Percentiles rank a stretch among this genome's conserved stretches.
Conservation (phyloP, 2,797 vertebrate genomes). For the Pelochelys cantorii region DNA sequence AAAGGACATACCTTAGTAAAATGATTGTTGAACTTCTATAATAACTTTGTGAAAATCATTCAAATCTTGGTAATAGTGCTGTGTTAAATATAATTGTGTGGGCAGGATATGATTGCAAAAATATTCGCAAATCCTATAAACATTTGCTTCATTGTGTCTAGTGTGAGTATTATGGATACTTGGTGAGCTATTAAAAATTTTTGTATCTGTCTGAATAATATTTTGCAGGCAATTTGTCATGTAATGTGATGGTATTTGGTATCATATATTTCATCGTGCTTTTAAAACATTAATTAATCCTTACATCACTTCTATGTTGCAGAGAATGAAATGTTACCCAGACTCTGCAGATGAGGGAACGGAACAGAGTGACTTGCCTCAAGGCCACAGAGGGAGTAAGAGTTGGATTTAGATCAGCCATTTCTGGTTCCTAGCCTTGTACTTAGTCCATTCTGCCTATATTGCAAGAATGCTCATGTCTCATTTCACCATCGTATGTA, state of each 20-base stretch:
- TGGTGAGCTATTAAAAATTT: not conserved
- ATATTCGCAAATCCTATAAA: not conserved
- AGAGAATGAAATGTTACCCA: constrained; percentile 25
- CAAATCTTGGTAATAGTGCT: not conserved
- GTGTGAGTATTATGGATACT: not conserved
- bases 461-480: not conserved
- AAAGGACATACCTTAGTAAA: not conserved
- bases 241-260: not conserved
- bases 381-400: not conserved
- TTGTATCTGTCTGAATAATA: not conserved
- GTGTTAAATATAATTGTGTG: not conserved
- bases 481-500: not conserved
- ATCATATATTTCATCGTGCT: not conserved
- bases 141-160: not conserved
- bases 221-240: not conserved
- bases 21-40: not conserved
- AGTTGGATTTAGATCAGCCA: not conserved
- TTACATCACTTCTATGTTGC: not conserved
- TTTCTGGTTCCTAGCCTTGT: not conserved
- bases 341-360: constrained; percentile 14
- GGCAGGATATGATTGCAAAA: not conserved
- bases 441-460: not conserved
- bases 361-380: not conserved
- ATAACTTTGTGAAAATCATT: not conserved
- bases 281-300: not conserved